phyloP scores from a whole-genome alignment of 2,113 vertebrate genomes.

The Proteles cristata region DNA sequence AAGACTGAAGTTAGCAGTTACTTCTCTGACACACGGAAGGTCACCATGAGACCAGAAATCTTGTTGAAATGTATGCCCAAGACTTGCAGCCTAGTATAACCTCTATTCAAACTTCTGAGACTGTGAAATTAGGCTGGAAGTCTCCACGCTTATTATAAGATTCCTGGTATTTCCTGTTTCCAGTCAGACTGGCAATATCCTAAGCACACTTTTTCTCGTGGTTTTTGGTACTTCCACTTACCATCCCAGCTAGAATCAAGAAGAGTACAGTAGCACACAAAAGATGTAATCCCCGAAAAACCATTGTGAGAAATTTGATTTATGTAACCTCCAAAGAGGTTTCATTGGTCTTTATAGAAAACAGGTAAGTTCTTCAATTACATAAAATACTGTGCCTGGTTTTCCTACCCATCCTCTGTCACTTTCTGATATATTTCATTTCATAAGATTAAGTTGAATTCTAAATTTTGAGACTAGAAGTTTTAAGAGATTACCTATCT shows the following conservation, averaged over 20 bases:
- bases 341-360: slow-evolving; percentile 1
- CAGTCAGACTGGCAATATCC: slow-evolving; percentile 18
- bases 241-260: slow-evolving; percentile 6
- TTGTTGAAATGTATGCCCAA: slow-evolving; percentile 55
- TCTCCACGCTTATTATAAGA: slow-evolving; percentile 73
- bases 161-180: slow-evolving; percentile 77
- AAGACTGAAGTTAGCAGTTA: slow-evolving; percentile 34
- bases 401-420: background rate
- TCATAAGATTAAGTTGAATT: background rate
- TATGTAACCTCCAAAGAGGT: background rate
- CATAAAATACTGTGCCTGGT: background rate
- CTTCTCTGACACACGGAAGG: slow-evolving; percentile 40
- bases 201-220: slow-evolving; percentile 23
- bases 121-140: slow-evolving; percentile 70
- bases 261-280: background rate
- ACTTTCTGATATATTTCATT: background rate
- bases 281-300: background rate
- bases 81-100: slow-evolving; percentile 56
- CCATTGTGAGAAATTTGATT: background rate
- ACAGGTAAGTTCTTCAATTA: slow-evolving; percentile 4
- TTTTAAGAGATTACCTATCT: background rate
- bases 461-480: slow-evolving; percentile 28
- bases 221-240: slow-evolving; percentile 62
- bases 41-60: slow-evolving; percentile 61
- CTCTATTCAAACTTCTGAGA: slow-evolving; percentile 72